Base-by-base conservation (phyloP, 2,797 vertebrate genomes). In the Rhynchonycteris naso region DNA sequence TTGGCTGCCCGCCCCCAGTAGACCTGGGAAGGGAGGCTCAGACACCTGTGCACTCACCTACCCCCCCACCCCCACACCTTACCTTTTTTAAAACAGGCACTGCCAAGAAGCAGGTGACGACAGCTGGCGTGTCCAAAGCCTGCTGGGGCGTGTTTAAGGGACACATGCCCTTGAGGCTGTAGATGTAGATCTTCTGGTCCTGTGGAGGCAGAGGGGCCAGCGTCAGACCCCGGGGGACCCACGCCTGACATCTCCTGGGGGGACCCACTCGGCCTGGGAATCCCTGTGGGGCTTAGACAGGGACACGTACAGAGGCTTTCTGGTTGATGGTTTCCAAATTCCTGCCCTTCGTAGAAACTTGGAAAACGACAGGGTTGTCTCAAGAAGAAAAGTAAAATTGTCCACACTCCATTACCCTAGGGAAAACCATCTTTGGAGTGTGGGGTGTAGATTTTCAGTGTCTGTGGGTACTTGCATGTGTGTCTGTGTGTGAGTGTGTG, bases 131-230 rank as follows among this genome's bases (percentile, higher is more conserved):
- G 96, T 99, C 99, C 93, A 99, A 94, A n/a, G 98, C 98, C 91
- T 97, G 99, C 95, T 99, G 99, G 0, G 99, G 99, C 11, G 97
- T 97, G 91, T 98, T 99, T 47, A 99, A 97, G 6, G 99, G 99
- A 96, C 99, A 99, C 99, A 99, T 99, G 97, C 99, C 99, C 97
- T 99, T 99, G 96, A 99, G 98, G 33, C 98, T 99, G 92, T 99
- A 99, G 97, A 99, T 98, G 88, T 99, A 99, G 92, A 99, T 98
- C 96, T 99, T 99, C 97, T 99, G 99, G 93, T 99, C 99, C 99
- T 99, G 78, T 1, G 30, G 89, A 38, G 59, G n/a, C 47, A 94
- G 87, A 97, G 24, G 16, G 97, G 58, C 2, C 19, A 35, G 78
- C 26, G 61, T 30, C 59, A 95, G 96, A 90, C 4, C 43, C 19